Evolutionary conservation across 2,113 vertebrate species (phyloP).

Genomic region (Potamarius usumacintae): DNA sequence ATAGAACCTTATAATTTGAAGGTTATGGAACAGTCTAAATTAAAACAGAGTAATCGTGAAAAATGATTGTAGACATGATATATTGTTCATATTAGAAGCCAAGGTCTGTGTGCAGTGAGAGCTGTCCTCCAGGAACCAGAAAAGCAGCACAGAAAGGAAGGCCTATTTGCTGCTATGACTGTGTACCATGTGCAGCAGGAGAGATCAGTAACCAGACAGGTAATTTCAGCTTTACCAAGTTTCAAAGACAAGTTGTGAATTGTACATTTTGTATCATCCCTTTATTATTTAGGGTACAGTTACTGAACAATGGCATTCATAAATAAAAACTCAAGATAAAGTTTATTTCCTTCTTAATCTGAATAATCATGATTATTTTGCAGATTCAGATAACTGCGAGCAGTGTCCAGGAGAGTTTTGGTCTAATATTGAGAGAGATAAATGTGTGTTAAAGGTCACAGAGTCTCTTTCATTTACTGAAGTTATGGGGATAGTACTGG

Average conservation of each 20-base stretch:
- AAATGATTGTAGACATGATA: neutral
- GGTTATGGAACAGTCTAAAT: neutral
- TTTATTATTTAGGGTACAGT: conserved; percentile 47
- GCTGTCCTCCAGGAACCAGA: conserved; percentile 61
- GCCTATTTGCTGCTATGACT: conserved; percentile 68
- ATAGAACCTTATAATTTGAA: neutral
- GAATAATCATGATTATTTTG: conserved; percentile 56
- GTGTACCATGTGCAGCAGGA: conserved; percentile 63
- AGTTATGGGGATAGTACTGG: conserved; percentile 65
- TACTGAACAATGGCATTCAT: conserved; percentile 26
- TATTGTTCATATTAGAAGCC: conserved; percentile 59
- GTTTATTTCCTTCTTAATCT: neutral
- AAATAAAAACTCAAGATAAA: neutral
- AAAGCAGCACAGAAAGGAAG: conserved; percentile 63
- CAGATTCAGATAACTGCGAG: conserved; percentile 73
- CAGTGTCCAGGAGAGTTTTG: conserved; percentile 71
- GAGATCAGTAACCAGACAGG: conserved; percentile 62
- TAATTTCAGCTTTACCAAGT: conserved; percentile 38
- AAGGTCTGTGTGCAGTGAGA: conserved; percentile 63
- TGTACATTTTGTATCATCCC: conserved; percentile 57
- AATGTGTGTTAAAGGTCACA: conserved; percentile 64
- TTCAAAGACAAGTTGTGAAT: conserved; percentile 43
- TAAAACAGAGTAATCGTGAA: neutral
- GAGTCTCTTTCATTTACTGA: conserved; percentile 69
- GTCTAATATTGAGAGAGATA: conserved; percentile 67